phyloP scores from a whole-genome alignment of 2,888 invertebrate species.

The Listrodromus nycthemerus region DNA sequence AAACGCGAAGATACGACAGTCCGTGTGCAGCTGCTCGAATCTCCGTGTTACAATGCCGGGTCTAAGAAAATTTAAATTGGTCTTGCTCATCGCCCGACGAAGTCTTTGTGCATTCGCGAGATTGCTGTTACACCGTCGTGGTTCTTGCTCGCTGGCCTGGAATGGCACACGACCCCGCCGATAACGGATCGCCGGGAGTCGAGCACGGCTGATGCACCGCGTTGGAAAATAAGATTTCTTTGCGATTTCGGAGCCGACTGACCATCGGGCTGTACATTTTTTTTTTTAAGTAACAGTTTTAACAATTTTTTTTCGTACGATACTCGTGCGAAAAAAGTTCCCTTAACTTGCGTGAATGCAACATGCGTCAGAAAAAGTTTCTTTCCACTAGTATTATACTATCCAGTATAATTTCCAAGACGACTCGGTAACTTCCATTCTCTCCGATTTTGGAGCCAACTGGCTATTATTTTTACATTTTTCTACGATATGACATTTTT shows the following conservation, averaged over 20 bases:
- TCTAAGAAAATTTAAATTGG: conserved; percentile 37
- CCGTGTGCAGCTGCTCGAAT: neutral
- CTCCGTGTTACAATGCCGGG: neutral
- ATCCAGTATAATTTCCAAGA: no score
- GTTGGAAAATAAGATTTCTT: conserved; percentile 70
- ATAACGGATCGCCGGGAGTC: neutral
- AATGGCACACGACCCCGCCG: conserved; percentile 2
- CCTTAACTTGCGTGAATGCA: no score
- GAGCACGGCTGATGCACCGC: conserved; percentile 5
- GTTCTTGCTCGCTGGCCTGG: neutral
- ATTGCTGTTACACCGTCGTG: conserved; percentile 19
- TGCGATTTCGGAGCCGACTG: conserved; percentile 64
- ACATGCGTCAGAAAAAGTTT: no score
- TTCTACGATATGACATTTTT: no score
- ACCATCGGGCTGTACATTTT: conserved; percentile 4
- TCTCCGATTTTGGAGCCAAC: no score
- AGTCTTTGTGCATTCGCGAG: conserved; percentile 31
- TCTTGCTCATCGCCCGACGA: neutral
- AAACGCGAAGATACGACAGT: neutral
- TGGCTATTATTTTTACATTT: no score
- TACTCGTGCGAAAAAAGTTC: no score
- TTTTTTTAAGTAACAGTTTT: neutral
- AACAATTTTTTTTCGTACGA: neutral
- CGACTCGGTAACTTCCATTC: no score
- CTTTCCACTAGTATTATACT: no score